phyloP scores from a whole-genome alignment of 2,888 invertebrate genomes.

The Ormyrus labotus region DNA sequence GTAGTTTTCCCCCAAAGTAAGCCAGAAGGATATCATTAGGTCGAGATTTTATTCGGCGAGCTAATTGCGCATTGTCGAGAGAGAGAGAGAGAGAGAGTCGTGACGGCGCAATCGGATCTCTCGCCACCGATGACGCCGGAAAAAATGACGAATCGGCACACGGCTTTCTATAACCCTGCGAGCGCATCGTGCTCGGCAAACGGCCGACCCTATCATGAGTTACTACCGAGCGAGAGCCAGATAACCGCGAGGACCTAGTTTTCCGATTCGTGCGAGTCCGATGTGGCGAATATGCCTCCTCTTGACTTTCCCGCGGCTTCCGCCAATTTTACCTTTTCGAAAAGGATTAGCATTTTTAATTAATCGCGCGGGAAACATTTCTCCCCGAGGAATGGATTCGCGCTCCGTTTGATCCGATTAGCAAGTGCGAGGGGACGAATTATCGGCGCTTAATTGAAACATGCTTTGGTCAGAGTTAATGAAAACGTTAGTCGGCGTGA shows the following conservation, averaged over 20 bases:
- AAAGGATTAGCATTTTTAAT: too few relatives aligned
- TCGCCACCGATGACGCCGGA: neutral
- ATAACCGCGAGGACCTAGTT: constrained; percentile 43
- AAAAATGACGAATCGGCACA: neutral
- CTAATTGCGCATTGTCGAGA: constrained; percentile 43
- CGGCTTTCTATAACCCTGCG: constrained; percentile 41
- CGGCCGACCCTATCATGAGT: too few relatives aligned
- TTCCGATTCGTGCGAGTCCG: neutral
- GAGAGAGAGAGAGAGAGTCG: neutral
- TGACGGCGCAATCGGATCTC: neutral
- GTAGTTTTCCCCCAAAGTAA: constrained; percentile 14
- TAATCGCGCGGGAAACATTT: too few relatives aligned
- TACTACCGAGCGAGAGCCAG: neutral
- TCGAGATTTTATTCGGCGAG: constrained; percentile 28
- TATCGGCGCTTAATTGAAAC: too few relatives aligned
- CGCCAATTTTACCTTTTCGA: too few relatives aligned
- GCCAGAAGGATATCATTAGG: constrained; percentile 21
- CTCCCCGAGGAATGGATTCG: too few relatives aligned
- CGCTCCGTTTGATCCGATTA: too few relatives aligned
- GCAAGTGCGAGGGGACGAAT: too few relatives aligned
- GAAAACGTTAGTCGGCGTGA: too few relatives aligned
- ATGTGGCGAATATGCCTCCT: too few relatives aligned
- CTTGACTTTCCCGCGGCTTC: too few relatives aligned
- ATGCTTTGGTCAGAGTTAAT: too few relatives aligned
- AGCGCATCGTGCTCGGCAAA: neutral